Evolutionary conservation across 2,113 vertebrate species (phyloP).

Genomic region (Pitta sordida): DNA sequence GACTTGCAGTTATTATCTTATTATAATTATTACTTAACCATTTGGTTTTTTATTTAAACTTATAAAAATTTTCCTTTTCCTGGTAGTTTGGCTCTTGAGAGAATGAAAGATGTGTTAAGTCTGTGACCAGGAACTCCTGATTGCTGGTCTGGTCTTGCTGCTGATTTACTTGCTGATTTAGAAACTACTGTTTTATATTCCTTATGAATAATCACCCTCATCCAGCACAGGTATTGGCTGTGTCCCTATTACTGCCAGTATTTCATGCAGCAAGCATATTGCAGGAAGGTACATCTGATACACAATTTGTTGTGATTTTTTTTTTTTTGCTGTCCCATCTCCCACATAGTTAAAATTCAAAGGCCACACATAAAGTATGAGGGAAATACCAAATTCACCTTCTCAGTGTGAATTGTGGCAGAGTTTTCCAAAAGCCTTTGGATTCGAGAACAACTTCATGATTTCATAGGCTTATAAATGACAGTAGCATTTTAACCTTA

Average conservation of each 20-base stretch:
- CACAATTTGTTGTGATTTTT: not conserved
- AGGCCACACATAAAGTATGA: not conserved
- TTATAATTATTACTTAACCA: not conserved
- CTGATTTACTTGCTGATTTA: not conserved
- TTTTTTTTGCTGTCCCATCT: not conserved
- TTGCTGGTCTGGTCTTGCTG: not conserved
- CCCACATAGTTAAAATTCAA: not conserved
- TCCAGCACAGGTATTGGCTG: not conserved
- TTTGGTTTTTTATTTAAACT: not conserved
- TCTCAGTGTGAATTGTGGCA: not conserved
- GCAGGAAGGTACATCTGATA: not conserved
- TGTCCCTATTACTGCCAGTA: not conserved
- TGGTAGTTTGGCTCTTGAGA: not conserved
- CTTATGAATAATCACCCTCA: not conserved
- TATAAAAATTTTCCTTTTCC: not conserved
- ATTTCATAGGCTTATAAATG: not conserved
- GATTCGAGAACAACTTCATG: not conserved
- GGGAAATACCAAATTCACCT: not conserved
- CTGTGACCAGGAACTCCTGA: not conserved
- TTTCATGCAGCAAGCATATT: not conserved
- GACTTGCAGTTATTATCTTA: not conserved
- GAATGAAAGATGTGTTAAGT: not conserved
- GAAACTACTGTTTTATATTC: not conserved
- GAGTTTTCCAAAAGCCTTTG: not conserved
- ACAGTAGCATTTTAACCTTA: not conserved